A percentile compares a stretch with the other conserved stretches of the same genome.
These are phyloP conservation scores for Micropoecilia bifurca DNA, from an alignment of 2,797 vertebrate genomes.

Conservation along the genomic window DNA sequence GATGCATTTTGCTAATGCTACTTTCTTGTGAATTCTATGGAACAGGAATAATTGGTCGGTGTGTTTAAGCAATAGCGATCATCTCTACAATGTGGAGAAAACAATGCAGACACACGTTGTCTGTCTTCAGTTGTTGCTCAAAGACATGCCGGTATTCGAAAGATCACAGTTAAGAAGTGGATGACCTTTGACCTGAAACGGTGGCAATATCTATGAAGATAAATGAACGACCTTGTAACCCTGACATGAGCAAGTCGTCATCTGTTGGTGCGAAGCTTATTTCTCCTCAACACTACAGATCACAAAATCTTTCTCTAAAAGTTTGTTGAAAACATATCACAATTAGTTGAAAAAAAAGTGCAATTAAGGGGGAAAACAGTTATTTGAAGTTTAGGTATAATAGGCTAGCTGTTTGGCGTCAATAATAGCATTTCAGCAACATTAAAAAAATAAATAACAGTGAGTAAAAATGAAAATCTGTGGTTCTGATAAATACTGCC, in stretches of 20 bases:
- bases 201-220: conserved; percentile 27
- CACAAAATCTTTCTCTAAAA: neutral
- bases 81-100: conserved; percentile 2
- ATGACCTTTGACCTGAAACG: conserved; percentile 28
- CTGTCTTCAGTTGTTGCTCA: conserved; percentile 1
- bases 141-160: conserved; percentile 11
- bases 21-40: neutral
- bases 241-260: conserved; percentile 62
- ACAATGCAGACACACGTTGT: conserved; percentile 6
- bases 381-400: neutral
- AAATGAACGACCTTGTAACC: conserved; percentile 44
- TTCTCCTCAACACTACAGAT: conserved; percentile 5
- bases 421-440: neutral
- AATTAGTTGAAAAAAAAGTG: neutral
- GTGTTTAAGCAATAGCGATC: neutral
- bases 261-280: conserved; percentile 28
- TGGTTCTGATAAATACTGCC: neutral
- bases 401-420: neutral
- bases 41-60: neutral
- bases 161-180: neutral
- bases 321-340: neutral
- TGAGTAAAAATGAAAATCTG: neutral
- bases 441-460: neutral
- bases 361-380: neutral
- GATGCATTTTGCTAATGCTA: neutral